Evolutionary conservation across 2,113 vertebrate genomes (phyloP).

Genomic region (Craseonycteris thonglongyai): DNA sequence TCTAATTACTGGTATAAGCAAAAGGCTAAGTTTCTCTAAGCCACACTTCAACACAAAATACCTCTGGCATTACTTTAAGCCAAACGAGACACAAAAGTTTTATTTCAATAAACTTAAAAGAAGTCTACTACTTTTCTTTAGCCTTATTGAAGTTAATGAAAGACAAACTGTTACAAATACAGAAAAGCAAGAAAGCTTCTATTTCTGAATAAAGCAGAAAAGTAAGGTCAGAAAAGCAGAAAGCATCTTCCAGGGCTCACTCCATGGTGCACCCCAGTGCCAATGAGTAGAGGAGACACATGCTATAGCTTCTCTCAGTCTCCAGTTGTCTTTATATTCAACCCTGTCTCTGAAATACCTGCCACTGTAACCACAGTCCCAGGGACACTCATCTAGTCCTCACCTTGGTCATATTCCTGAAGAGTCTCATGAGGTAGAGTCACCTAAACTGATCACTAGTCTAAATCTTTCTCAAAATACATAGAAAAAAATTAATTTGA

Average conservation of each 20-base stretch:
- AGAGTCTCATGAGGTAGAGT: not conserved
- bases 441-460: not conserved
- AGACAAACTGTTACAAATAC: not conserved
- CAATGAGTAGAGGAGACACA: not conserved
- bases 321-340: not conserved
- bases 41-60: not conserved
- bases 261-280: not conserved
- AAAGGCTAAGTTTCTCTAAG: not conserved
- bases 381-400: not conserved
- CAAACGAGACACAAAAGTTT: not conserved
- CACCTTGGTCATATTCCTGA: not conserved
- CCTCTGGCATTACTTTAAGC: not conserved
- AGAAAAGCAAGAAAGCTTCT: not conserved
- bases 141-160: not conserved
- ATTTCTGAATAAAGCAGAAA: conserved; percentile 3
- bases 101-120: not conserved
- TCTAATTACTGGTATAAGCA: not conserved
- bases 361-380: not conserved
- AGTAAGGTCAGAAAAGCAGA: not conserved
- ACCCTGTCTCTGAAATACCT: not conserved
- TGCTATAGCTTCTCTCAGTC: not conserved
- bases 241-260: not conserved
- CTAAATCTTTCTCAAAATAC: conserved; percentile 10
- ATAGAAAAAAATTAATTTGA: not conserved
- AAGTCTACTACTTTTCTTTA: not conserved